Conservation (phyloP, 2,113 vertebrate genomes). For the Taurulus bubalis region DNA sequence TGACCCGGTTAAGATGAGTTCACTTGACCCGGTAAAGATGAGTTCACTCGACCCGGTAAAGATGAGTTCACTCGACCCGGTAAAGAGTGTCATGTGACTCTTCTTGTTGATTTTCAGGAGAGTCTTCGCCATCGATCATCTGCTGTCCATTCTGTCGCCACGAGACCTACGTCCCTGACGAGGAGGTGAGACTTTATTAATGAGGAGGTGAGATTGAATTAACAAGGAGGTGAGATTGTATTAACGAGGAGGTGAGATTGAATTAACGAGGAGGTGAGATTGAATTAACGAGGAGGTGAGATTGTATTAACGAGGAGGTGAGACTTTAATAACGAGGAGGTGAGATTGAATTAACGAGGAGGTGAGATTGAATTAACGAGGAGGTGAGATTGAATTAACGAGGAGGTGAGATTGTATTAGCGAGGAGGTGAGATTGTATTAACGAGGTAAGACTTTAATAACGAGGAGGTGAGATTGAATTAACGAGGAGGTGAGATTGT, state of each 20-base stretch:
- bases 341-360: too few species aligned
- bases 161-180: slow-evolving; percentile 81
- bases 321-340: not conserved
- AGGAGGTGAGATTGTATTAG: not conserved
- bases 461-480: not conserved
- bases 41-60: not conserved
- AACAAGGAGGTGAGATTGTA: not conserved
- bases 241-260: not conserved
- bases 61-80: too few species aligned
- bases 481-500: not conserved
- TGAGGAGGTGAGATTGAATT: not conserved
- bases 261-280: not conserved
- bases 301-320: not conserved
- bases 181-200: not conserved
- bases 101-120: slow-evolving; percentile 59
- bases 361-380: not conserved
- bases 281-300: not conserved
- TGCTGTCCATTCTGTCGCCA: slow-evolving; percentile 92
- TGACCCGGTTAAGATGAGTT: slow-evolving; percentile 35
- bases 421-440: too few species aligned
- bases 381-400: not conserved
- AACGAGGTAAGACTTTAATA: not conserved
- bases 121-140: slow-evolving; percentile 79
- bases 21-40: not conserved
- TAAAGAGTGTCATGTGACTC: not conserved